These are phyloP conservation scores for Idris sp. DNA, from an alignment of 1,140 invertebrate genomes.

Conservation along the genomic window DNA sequence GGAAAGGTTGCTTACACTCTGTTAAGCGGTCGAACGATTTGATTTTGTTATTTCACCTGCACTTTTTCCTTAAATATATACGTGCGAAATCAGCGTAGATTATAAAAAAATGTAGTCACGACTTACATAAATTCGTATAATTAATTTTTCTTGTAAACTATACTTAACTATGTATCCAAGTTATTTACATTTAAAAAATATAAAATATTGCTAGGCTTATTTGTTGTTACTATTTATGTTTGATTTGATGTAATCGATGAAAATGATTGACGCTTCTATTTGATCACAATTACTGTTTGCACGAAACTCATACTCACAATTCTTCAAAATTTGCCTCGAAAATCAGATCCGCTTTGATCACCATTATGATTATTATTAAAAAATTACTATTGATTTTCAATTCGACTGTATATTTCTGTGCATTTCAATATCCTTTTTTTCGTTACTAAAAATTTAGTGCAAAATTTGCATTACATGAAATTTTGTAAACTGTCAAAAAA, in stretches of 20 bases:
- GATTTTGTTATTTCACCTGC: too few relatives aligned
- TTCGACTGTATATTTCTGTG: too few relatives aligned
- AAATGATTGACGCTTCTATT: conserved; percentile 36
- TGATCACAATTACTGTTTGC: conserved; percentile 15
- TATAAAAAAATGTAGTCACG: conserved; percentile 16
- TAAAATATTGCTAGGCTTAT: conserved; percentile 62
- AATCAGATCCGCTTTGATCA: conserved; percentile 24
- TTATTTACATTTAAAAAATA: conserved; percentile 65
- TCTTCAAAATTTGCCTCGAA: conserved; percentile 19
- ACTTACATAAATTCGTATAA: conserved; percentile 23
- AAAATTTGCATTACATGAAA: too few relatives aligned
- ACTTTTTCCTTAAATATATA: conserved; percentile 6
- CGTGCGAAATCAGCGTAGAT: conserved; percentile 21
- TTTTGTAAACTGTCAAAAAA: too few relatives aligned
- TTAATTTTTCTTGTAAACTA: conserved; percentile 34
- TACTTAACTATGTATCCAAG: conserved; percentile 60
- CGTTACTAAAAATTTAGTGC: too few relatives aligned
- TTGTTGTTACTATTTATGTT: conserved; percentile 46
- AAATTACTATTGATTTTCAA: too few relatives aligned
- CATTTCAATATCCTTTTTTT: too few relatives aligned
- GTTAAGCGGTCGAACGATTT: too few relatives aligned
- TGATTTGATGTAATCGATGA: conserved; percentile 38
- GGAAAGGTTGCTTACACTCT: too few relatives aligned
- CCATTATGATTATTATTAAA: background rate
- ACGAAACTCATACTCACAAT: conserved; percentile 26